Percentiles rank a stretch among this genome's conserved stretches.
These are phyloP conservation scores for Cervus canadensis DNA, from an alignment of 2,113 vertebrate species.

Conservation along the genomic window DNA sequence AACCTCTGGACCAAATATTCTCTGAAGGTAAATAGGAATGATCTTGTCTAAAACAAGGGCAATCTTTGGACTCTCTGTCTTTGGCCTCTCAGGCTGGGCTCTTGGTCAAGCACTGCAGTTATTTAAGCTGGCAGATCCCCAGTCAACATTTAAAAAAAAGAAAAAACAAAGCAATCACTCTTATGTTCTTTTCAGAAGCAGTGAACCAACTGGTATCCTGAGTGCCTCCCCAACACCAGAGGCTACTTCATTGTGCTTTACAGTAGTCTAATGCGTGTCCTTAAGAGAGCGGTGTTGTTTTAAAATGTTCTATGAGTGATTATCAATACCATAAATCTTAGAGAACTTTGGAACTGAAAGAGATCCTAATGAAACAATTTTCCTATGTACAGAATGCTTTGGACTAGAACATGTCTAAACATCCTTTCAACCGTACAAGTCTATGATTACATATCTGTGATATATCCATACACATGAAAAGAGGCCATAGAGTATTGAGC, in stretches of 20 bases:
- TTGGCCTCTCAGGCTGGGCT: background rate
- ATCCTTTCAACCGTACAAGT: background rate
- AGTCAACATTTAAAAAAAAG: background rate
- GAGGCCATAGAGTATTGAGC: background rate
- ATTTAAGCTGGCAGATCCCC: background rate
- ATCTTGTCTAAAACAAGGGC: slow-evolving; percentile 5
- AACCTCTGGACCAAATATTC: background rate
- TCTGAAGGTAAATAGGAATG: background rate
- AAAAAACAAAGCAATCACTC: background rate
- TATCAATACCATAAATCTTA: background rate
- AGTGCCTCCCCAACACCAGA: background rate
- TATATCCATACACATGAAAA: background rate
- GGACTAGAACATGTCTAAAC: background rate
- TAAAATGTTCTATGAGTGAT: background rate
- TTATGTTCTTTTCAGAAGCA: background rate
- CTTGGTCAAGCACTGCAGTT: background rate
- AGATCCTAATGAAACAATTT: background rate
- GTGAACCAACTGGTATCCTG: background rate
- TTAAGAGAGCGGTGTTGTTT: background rate
- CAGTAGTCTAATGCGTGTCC: background rate
- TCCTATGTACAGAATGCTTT: background rate
- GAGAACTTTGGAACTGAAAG: background rate
- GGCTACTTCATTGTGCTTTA: background rate
- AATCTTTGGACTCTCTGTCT: background rate
- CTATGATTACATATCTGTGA: background rate